Evolutionary conservation across 2,888 invertebrate genomes (phyloP).

Genomic region (Helicoverpa assulta): DNA sequence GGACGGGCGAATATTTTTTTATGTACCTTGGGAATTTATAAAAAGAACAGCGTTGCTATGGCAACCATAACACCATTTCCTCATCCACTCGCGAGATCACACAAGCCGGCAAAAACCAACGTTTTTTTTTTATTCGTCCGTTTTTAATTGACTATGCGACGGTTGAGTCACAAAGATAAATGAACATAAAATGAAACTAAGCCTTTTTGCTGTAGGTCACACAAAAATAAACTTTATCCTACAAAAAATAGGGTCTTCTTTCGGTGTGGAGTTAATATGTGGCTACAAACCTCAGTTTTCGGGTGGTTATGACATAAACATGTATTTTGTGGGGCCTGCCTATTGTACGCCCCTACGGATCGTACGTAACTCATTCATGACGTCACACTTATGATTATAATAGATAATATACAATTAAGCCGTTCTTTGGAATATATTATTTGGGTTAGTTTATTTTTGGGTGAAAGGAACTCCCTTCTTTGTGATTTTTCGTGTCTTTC

Average conservation of each 20-base stretch:
- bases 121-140: slow-evolving; percentile 52
- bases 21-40: not conserved
- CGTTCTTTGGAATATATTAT: slow-evolving; percentile 40
- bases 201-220: slow-evolving; percentile 48
- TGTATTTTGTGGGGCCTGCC: slow-evolving; percentile 71
- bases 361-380: slow-evolving; percentile 58
- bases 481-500: not conserved
- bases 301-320: slow-evolving; percentile 72
- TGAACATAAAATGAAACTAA: slow-evolving; percentile 64
- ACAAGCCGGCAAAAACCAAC: slow-evolving; percentile 49
- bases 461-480: not conserved
- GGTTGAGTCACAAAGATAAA: slow-evolving; percentile 67
- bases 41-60: slow-evolving; percentile 14
- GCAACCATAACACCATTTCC: slow-evolving; percentile 44
- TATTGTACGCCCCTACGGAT: slow-evolving; percentile 59
- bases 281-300: slow-evolving; percentile 55
- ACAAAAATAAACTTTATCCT: slow-evolving; percentile 55
- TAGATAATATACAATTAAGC: slow-evolving; percentile 50
- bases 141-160: slow-evolving; percentile 68
- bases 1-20: not conserved
- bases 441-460: slow-evolving; percentile 11
- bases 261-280: slow-evolving; percentile 58
- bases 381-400: slow-evolving; percentile 52
- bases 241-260: slow-evolving; percentile 54
- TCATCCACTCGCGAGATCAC: slow-evolving; percentile 46